Evolutionary conservation across 2,888 invertebrate genomes (phyloP).

Genomic region (Gastrophysa polygoni): DNA sequence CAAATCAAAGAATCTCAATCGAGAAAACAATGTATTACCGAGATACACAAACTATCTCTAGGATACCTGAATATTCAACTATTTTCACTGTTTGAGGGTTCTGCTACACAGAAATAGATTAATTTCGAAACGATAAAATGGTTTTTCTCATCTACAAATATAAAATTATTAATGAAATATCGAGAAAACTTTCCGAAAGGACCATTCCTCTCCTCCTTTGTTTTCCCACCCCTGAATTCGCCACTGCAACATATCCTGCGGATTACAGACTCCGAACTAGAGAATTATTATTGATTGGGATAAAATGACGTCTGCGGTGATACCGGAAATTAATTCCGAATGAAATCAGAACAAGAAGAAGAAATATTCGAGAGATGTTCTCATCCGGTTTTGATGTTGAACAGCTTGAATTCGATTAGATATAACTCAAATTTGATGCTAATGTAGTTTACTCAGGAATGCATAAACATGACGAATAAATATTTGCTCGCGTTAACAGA

Average conservation of each 20-base stretch:
- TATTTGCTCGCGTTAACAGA: slow-evolving; percentile 46
- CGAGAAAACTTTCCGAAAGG: no score
- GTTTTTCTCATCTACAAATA: no score
- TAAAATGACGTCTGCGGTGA: slow-evolving; percentile 14
- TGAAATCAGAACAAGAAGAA: slow-evolving; percentile 15
- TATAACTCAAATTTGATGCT: slow-evolving; percentile 42
- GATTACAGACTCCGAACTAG: neutral
- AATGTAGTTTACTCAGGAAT: slow-evolving; percentile 45
- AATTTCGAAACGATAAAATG: no score
- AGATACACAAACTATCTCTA: no score
- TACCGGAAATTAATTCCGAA: slow-evolving; percentile 31
- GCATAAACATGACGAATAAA: slow-evolving; percentile 45
- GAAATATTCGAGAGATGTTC: slow-evolving; percentile 20
- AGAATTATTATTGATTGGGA: slow-evolving; percentile 10
- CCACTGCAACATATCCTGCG: neutral
- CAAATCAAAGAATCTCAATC: no score
- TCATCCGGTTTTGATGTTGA: slow-evolving; percentile 26
- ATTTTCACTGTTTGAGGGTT: no score
- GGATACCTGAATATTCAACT: no score
- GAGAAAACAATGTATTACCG: no score
- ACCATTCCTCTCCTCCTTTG: no score
- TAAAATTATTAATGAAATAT: no score
- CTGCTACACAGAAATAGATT: no score
- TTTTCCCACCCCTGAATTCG: neutral
- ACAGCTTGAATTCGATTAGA: slow-evolving; percentile 40